phyloP scores from a whole-genome alignment of 2,797 vertebrate species.

The Ciconia nigra region DNA sequence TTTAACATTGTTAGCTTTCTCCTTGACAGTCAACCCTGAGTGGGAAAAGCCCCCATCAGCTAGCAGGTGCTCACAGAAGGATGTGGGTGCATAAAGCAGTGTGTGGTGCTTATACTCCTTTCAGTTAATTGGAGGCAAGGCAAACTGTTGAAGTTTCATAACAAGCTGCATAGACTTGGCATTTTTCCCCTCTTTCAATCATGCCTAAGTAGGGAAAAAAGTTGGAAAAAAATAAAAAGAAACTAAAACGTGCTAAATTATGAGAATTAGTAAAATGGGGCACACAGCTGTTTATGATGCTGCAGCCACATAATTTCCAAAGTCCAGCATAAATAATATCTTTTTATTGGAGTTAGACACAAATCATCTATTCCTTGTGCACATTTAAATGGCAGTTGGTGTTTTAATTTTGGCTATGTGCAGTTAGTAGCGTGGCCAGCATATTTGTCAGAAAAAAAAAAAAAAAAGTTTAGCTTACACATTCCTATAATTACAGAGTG shows the following conservation, averaged over 20 bases:
- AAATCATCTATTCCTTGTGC: background rate
- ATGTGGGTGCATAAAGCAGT: background rate
- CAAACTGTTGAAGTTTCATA: background rate
- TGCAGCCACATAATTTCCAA: background rate
- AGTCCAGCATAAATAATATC: background rate
- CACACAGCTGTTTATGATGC: background rate
- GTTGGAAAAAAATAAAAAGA: background rate
- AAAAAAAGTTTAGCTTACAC: background rate
- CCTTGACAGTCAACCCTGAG: background rate
- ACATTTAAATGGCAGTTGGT: background rate
- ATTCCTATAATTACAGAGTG: background rate
- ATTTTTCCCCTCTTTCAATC: background rate
- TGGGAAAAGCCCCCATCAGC: background rate
- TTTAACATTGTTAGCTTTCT: background rate
- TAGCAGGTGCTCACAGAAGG: background rate
- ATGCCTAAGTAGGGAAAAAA: background rate
- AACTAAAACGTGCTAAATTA: background rate
- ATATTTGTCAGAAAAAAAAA: background rate
- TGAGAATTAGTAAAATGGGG: background rate
- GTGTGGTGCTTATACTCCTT: background rate
- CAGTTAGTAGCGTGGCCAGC: background rate
- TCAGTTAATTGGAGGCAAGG: background rate
- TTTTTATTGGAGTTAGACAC: background rate
- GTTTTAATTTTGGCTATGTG: slow-evolving; percentile 9
- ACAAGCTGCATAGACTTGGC: background rate